Evolutionary conservation across 2,888 invertebrate species (phyloP), one percentile per base, ranked within the genome.

Genomic region (Halocaridina rubra): DNA sequence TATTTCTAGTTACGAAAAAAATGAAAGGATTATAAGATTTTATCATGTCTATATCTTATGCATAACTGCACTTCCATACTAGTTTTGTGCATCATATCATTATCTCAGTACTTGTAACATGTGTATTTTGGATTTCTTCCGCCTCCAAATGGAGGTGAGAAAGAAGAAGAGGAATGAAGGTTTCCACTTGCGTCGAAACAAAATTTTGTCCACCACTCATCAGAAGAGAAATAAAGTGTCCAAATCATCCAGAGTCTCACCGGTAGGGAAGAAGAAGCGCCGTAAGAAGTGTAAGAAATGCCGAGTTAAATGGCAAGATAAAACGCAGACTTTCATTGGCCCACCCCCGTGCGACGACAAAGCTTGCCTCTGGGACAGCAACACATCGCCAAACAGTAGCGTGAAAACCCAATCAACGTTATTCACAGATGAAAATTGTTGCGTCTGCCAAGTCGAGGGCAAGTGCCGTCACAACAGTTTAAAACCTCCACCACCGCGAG

Each of bases 341-440:
- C n/a, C n/a, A n/a, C 82, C 82, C 0, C n/a, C 72, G 39, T 84
- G 82, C 61, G 82, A 71, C 33, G 39, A 71, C 4, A 59, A 72
- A n/a, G 27, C 27, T 29, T 74, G 74, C 7, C 72, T 77, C 16
- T 80, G 72, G 72, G 72, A 33, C 22, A 71, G 59, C 27, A 76
- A 71, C 16, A 30, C 71, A 32, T 82, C 81, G 5, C 76, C 81
- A 7, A 76, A 71, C 71, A 75, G 81, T 29, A 84, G 78, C 46
- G 82, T 84, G 46, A 84, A 84, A 46, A 84, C 82, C n/a, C 78
- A 72, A 39, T 84, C 82, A 30, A 84, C 82, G 8, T 72, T 67
- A 46, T 84, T 77, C 69, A 84, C 82, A 1, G 82, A 84, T 27
- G 82, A 72, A 4, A 16, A 27, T 13, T n/a, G n/a, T n/a, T 84